These are phyloP conservation scores for Catostylus mosaicus DNA, from an alignment of 30 jellyfish, hydroid and myxozoan species.

Conservation along the genomic window DNA sequence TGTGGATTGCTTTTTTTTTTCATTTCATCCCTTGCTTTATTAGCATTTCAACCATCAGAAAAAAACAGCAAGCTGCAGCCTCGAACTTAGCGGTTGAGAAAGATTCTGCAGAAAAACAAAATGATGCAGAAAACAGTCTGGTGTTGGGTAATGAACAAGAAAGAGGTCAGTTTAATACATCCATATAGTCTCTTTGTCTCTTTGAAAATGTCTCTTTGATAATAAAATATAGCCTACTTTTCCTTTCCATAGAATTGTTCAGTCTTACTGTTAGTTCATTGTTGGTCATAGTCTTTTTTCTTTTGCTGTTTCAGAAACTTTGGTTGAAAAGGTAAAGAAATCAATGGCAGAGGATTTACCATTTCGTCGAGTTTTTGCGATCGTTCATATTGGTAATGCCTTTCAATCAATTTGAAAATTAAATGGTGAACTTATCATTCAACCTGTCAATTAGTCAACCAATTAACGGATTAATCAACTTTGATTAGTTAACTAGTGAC, in stretches of 20 bases:
- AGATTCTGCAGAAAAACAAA: background rate
- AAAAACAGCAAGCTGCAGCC: background rate
- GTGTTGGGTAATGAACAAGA: background rate
- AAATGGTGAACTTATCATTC: too few species aligned
- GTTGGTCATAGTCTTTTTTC: background rate
- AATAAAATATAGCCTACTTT: background rate
- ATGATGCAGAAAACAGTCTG: background rate
- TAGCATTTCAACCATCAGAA: background rate
- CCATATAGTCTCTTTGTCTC: too few species aligned
- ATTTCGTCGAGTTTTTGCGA: conserved; percentile 67
- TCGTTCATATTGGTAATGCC: conserved; percentile 74
- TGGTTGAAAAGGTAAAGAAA: conserved; percentile 63
- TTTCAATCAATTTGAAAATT: background rate
- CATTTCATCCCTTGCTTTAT: too few species aligned
- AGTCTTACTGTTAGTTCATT: too few species aligned
- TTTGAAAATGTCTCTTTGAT: background rate
- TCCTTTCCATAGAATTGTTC: background rate
- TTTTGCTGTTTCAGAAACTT: background rate
- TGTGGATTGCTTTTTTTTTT: too few species aligned
- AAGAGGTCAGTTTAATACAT: background rate
- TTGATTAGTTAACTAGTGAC: too few species aligned
- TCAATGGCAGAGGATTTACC: conserved; percentile 49
- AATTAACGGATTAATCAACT: too few species aligned
- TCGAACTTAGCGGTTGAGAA: background rate
- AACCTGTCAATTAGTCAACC: too few species aligned